Evolutionary conservation across 2,888 invertebrate species (phyloP), one percentile per base, ranked within the genome.

Genomic region (Macaria liturata): DNA sequence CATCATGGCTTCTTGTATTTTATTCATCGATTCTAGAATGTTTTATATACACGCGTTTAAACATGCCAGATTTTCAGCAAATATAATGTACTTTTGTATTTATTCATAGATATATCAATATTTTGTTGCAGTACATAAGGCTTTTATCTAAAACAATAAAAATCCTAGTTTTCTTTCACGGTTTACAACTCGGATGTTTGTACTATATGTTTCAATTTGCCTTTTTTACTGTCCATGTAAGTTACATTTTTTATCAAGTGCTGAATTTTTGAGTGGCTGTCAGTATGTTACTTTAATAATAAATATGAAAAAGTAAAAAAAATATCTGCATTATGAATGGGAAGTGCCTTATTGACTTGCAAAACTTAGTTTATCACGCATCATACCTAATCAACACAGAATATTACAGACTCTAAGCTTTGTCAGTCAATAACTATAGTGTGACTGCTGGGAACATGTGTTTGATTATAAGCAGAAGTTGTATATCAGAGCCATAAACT

Each of bases 341-440:
- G 75, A 80, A 76, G 81, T 87, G 82, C 81, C 79, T 89, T 88
- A 85, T 88, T 88, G 88, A 86, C 87, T 88, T 77, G 74, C 86
- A 84, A 84, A 83, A 67, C 81, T 77, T 79, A 77, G 75, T 42
- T 42, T n/a, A 42, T 8, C 6, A 5, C 9, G 4, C 1, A 4
- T 8, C 42, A 42, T 42, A 42, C 8, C 8, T 3, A 42, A n/a
- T 42, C 42, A 42, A 42, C 42, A 8, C 8, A 8, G 8, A 9
- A 42, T 42, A 42, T 42, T 42, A n/a, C 9, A 42, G n/a, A 51
- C 49, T 54, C 71, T 75, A 75, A 70, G 78, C 68, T 77, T 83
- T 86, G 86, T 75, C 66, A 83, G 86, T 86, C 87, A 87, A 86
- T 84, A 84, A 78, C 70, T 61, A 20, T 20, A 20, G 20, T 20